Evolutionary conservation across 2,888 invertebrate species (phyloP).

Genomic region (Hyposoter didymator): DNA sequence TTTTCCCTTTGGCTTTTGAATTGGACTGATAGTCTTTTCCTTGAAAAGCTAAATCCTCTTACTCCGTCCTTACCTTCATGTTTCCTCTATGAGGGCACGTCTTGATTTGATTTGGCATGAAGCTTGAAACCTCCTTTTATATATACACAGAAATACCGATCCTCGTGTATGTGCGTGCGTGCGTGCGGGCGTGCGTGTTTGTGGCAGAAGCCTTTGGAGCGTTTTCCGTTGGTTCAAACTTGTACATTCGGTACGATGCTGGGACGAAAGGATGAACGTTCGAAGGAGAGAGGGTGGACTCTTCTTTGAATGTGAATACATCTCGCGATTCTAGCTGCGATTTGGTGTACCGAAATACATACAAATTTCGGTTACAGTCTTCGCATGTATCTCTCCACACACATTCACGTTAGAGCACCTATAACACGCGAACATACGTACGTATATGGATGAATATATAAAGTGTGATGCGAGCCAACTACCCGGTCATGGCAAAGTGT

Average conservation of each 20-base stretch:
- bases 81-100: constrained; percentile 75
- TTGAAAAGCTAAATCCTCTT: constrained; percentile 51
- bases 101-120: constrained; percentile 75
- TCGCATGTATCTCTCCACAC: not conserved
- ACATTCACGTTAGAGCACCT: not conserved
- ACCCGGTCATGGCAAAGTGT: constrained; percentile 55
- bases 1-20: constrained; percentile 7
- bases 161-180: constrained; percentile 19
- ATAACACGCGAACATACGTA: not conserved
- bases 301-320: constrained; percentile 53
- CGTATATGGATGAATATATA: constrained; percentile 14
- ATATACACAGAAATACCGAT: constrained; percentile 46
- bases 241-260: constrained; percentile 49
- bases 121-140: constrained; percentile 73
- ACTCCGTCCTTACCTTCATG: constrained; percentile 76
- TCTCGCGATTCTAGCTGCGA: constrained; percentile 30
- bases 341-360: constrained; percentile 28
- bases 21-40: constrained; percentile 45
- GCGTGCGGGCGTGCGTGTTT: constrained; percentile 35
- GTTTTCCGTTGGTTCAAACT: constrained; percentile 51
- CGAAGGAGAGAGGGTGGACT: constrained; percentile 38
- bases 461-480: constrained; percentile 25
- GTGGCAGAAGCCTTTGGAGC: constrained; percentile 50
- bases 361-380: not conserved
- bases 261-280: constrained; percentile 29